These are phyloP conservation scores for Dendrocopos noguchii DNA, from an alignment of 2,113 vertebrate species.

Conservation along the genomic window DNA sequence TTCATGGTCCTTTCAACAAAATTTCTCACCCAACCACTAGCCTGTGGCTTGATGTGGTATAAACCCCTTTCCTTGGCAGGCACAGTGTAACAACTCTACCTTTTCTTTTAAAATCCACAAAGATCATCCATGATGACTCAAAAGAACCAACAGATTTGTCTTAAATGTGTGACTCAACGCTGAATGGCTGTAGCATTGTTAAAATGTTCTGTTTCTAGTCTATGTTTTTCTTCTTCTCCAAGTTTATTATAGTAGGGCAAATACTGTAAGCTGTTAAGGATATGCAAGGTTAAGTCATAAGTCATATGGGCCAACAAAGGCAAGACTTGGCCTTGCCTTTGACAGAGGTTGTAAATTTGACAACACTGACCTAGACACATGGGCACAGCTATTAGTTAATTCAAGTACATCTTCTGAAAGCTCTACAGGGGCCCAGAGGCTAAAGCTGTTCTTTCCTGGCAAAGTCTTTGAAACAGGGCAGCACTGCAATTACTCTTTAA, in stretches of 20 bases:
- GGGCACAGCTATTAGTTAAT: slow-evolving; percentile 25
- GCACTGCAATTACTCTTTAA: neutral
- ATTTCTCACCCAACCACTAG: neutral
- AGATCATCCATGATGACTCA: neutral
- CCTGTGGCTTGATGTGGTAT: neutral
- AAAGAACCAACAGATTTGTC: neutral
- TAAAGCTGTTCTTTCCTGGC: slow-evolving; percentile 25
- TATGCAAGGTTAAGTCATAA: neutral
- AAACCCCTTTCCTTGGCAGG: neutral
- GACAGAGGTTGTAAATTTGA: slow-evolving; percentile 44
- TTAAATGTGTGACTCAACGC: neutral
- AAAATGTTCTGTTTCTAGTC: neutral
- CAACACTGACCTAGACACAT: slow-evolving; percentile 7
- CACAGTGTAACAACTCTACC: fast-evolving
- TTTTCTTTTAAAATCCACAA: neutral
- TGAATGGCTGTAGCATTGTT: neutral
- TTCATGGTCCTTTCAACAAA: neutral
- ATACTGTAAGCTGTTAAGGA: neutral
- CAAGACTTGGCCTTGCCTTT: slow-evolving; percentile 22
- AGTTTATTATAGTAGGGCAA: neutral
- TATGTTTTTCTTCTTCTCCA: neutral
- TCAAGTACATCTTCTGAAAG: neutral
- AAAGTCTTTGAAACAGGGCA: neutral
- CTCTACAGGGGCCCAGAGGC: neutral
- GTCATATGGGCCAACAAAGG: neutral